Evolutionary conservation across 2,888 invertebrate species (phyloP), one percentile per base, ranked within the genome.

Genomic region (Allacma fusca): DNA sequence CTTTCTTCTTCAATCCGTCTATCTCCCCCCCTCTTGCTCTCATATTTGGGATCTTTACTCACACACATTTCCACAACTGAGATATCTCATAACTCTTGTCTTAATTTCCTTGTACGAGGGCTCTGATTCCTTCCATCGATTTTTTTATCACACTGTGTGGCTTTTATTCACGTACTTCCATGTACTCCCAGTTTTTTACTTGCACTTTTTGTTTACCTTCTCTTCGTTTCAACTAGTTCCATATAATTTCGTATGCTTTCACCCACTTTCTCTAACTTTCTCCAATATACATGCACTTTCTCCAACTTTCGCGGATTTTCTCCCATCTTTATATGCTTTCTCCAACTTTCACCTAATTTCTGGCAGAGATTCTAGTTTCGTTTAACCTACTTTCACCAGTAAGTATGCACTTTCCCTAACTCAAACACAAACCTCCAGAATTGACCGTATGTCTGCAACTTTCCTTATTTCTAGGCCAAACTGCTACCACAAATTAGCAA

Each of bases 71-170:
- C 34, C 34, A 34, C 4, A 34, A 34, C 34, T 34, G 34, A 34
- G 34, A 34, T 34, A 34, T 34, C 34, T 50, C 50, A 50, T 50
- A 50, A 50, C 50, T 50, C 50, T 50, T 50, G 50, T 50, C 50
- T 50, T 50, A 50, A 50, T 50, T 50, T n/a, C 34, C 50, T n/a
- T 13, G n/a, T 16, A 19, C 50, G 50, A n/a, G 2, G n/a, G 50
- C 50, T 16, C n/a, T 50, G 50, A 50, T 62, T 62, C 24, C 12
- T 26, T 62, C 24, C 62, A 62, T 62, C 21, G 12, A 62, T 57
- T 57, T 57, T 57, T 57, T 57, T 12, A 23, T 62, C 24, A n/a
- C 26, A 24, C 62, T 16, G 13, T 21, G 2, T 23, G 2, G 12
- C 26, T 62, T 62, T n/a, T 26, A 4, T 24, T 62, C 16, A 7